Percentiles rank a stretch among this genome's conserved stretches.
These are phyloP conservation scores for Mormyrus hasselquistii DNA, from an alignment of 2,797 vertebrate species.

Conservation along the genomic window DNA sequence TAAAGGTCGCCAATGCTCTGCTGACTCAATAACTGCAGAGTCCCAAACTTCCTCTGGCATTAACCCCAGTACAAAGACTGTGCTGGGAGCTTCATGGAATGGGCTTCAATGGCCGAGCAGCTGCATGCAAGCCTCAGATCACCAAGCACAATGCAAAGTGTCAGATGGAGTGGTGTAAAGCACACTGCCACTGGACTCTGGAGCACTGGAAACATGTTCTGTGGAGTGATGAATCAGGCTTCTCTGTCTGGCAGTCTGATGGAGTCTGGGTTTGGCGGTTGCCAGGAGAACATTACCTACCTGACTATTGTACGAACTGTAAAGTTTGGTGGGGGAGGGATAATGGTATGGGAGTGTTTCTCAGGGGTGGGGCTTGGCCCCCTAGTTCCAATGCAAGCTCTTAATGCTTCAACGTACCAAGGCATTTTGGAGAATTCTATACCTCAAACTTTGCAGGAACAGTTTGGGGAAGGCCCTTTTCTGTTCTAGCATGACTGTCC, in stretches of 20 bases:
- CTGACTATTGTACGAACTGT: background rate
- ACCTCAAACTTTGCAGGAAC: background rate
- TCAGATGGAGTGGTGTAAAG: background rate
- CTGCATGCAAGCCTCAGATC: background rate
- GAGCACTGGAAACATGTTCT: background rate
- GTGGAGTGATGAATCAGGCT: background rate
- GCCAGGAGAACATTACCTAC: background rate
- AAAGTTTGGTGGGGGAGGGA: background rate
- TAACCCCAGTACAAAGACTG: background rate
- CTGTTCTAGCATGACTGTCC: background rate
- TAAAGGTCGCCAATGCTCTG: background rate
- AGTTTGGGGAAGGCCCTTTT: background rate
- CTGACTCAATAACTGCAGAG: background rate
- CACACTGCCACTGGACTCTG: background rate
- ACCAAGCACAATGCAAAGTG: background rate
- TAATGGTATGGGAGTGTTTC: background rate
- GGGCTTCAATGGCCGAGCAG: background rate
- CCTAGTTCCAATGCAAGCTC: background rate
- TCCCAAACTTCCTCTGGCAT: background rate
- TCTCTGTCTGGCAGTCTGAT: background rate
- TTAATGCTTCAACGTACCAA: background rate
- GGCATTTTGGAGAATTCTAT: background rate
- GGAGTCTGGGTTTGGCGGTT: background rate
- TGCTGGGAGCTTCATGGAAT: background rate
- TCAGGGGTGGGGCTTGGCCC: background rate